These are phyloP conservation scores for Bos javanicus DNA, from an alignment of 2,113 vertebrate genomes.

Conservation along the genomic window DNA sequence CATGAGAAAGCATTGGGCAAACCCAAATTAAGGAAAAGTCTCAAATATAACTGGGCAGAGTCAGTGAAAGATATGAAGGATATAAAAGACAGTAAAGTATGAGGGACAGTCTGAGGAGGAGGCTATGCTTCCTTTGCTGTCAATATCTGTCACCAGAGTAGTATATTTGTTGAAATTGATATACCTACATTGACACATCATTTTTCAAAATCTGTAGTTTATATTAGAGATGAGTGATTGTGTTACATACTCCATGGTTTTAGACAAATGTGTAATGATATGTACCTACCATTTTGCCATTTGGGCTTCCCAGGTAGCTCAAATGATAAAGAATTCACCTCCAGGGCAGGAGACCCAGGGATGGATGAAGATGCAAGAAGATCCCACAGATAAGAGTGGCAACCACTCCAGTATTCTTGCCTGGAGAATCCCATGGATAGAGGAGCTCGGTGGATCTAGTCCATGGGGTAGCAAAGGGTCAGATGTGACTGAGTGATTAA, in stretches of 20 bases:
- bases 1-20: background rate
- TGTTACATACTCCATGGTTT: background rate
- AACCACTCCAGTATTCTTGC: background rate
- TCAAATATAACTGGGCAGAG: background rate
- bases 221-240: background rate
- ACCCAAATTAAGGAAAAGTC: background rate
- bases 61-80: background rate
- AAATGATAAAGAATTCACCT: background rate
- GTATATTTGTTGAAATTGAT: background rate
- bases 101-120: background rate
- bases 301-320: background rate
- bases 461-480: background rate
- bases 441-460: fast-evolving
- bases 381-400: background rate
- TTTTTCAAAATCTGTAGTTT: background rate
- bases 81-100: background rate
- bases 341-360: background rate
- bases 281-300: background rate
- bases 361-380: background rate
- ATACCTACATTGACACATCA: background rate
- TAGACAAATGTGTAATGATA: background rate
- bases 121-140: background rate
- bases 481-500: background rate
- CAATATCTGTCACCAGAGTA: background rate
- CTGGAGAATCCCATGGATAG: background rate